Percentiles rank a stretch among this genome's conserved stretches.
Evolutionary conservation across 2,113 vertebrate species (phyloP).

Genomic region (Polypterus senegalus): DNA sequence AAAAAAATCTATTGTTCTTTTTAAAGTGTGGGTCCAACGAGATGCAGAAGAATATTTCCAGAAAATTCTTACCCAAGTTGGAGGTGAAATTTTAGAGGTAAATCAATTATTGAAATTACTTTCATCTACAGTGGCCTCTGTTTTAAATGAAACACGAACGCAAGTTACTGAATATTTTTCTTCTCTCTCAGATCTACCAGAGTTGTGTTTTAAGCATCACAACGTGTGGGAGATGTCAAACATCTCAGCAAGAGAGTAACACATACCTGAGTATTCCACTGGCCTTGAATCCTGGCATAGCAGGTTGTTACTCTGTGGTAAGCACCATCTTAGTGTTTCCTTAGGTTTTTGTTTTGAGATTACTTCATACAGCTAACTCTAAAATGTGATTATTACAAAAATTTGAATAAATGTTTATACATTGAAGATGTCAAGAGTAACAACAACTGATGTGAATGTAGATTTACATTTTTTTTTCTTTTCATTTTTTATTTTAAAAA

Average conservation of each 20-base stretch:
- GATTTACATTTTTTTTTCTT: no score
- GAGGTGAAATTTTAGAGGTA: slow-evolving; percentile 28
- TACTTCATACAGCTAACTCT: no score
- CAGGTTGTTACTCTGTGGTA: slow-evolving; percentile 42
- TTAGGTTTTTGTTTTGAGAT: no score
- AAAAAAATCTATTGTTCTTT: no score
- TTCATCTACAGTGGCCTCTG: not conserved
- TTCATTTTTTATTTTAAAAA: no score
- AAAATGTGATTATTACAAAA: no score
- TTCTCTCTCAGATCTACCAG: slow-evolving; percentile 21
- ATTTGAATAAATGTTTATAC: no score
- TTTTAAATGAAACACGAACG: no score
- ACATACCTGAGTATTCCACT: slow-evolving; percentile 39
- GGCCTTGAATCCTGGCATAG: slow-evolving; percentile 14
- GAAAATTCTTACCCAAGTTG: slow-evolving; percentile 29
- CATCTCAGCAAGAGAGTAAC: not conserved
- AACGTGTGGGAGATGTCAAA: slow-evolving; percentile 15
- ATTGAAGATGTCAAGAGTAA: no score
- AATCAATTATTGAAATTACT: not conserved
- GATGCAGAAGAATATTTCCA: slow-evolving; percentile 40
- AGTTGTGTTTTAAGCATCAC: slow-evolving; percentile 13
- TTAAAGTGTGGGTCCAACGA: slow-evolving; percentile 28
- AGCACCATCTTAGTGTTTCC: no score
- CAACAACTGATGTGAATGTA: no score
- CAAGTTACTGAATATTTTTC: slow-evolving; percentile 1